phyloP scores from a whole-genome alignment of 2,113 vertebrate genomes.

The Todiramphus saurophagus region DNA sequence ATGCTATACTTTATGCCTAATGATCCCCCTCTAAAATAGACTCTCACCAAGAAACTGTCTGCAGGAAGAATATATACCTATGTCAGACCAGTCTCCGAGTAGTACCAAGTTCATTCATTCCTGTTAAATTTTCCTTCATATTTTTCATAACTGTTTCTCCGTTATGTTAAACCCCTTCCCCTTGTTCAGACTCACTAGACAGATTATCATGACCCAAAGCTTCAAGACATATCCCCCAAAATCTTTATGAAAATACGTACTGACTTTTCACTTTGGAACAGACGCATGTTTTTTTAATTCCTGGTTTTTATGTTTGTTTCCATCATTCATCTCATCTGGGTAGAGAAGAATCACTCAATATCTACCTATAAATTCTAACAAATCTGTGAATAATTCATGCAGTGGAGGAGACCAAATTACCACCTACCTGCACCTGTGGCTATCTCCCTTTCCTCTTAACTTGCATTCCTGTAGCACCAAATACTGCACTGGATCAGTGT shows the following conservation, averaged over 20 bases:
- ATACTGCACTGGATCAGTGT: background rate
- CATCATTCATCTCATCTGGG: background rate
- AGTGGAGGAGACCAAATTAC: background rate
- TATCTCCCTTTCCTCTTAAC: background rate
- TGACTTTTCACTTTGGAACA: background rate
- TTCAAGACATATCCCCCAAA: background rate
- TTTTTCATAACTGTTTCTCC: background rate
- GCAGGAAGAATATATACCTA: background rate
- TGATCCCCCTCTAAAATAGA: background rate
- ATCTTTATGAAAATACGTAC: background rate
- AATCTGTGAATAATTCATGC: slow-evolving; percentile 38
- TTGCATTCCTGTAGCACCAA: background rate
- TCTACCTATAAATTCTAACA: background rate
- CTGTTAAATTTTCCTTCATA: background rate
- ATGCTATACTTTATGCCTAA: background rate
- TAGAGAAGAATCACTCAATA: background rate
- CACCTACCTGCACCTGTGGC: background rate
- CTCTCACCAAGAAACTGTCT: background rate
- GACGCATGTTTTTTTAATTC: background rate
- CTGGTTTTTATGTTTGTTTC: background rate
- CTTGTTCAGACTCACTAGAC: background rate
- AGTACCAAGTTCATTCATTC: background rate
- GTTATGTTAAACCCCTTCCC: background rate
- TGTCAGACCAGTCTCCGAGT: background rate
- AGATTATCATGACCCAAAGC: background rate